Evolutionary conservation across 2,888 invertebrate species (phyloP), one percentile per base, ranked within the genome.

Genomic region (Caenorhabditis becei): DNA sequence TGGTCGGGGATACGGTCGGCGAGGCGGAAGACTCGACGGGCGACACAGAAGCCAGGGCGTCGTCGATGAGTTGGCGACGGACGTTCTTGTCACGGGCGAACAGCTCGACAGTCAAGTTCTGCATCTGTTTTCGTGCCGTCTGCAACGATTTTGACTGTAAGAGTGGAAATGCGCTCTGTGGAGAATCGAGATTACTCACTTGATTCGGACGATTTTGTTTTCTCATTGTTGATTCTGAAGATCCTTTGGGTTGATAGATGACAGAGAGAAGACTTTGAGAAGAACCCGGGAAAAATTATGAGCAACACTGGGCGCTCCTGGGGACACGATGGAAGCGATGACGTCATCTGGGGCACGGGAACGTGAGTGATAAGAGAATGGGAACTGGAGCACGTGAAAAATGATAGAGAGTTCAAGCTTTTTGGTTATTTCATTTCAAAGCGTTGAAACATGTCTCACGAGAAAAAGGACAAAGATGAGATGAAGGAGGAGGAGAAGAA

Each of bases 121-220:
- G 79, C 79, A 79, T 74, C 59, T 72, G 79, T 63, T 79, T 79
- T 56, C 79, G 54, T 14, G 79, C 67, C 41, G 66, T 62, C 79
- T 79, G 72, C 23, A 72, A 32, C 32, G 32, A 32, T 32, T 32
- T 4, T 10, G 32, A 32, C 32, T 32, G 32, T 32, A 32, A 32
- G 32, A 32, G 10, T 10, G 32, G 10, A 10, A 32, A 10, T 32
- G 32, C 5, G 10, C 10, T 10, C 32, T 7, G 5, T 10, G 32
- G 10, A 7, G 32, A 10, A 32, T 32, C 32, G 10, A 7, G 32
- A 77, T 7, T 23, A 14, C 51, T 65, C 28, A 79, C 79, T 56
- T 79, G 79, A 62, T 79, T 79, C n/a, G 79, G 79, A 61, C 79
- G 79, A 67, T 54, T 72, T 72, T 72, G 79, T 74, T 79, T 79